Percentiles rank a stretch among this genome's conserved stretches.
phyloP scores from a whole-genome alignment of 2,797 vertebrate genomes.

The Tapera naevia region DNA sequence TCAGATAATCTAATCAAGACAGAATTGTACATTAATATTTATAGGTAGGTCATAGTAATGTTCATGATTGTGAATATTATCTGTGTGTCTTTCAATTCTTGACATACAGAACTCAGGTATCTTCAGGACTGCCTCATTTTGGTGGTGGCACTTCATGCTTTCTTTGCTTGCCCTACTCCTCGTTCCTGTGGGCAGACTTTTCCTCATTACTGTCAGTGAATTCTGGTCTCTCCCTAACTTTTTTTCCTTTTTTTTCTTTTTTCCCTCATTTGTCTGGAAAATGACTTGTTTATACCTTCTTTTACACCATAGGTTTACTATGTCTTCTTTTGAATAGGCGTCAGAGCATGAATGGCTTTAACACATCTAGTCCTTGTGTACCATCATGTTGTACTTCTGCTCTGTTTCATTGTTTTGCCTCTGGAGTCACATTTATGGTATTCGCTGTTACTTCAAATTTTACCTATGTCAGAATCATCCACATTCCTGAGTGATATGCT shows the following conservation, averaged over 20 bases:
- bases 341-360: not conserved
- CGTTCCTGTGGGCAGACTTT: not conserved
- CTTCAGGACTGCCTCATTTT: not conserved
- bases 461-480: not conserved
- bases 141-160: not conserved
- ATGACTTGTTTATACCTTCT: not conserved
- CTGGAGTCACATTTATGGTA: not conserved
- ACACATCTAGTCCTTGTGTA: not conserved
- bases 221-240: not conserved
- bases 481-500: not conserved
- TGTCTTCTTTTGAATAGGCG: not conserved
- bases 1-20: accelerated
- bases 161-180: not conserved
- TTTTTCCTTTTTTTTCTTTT: no score
- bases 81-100: not conserved
- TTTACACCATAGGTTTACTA: not conserved
- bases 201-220: not conserved
- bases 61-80: not conserved
- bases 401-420: not conserved
- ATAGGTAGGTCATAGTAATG: not conserved
- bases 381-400: not conserved
- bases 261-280: not conserved
- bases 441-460: not conserved
- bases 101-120: not conserved
- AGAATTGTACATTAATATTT: not conserved